Evolutionary conservation across 2,113 vertebrate genomes (phyloP).

Genomic region (Vicugna pacos): DNA sequence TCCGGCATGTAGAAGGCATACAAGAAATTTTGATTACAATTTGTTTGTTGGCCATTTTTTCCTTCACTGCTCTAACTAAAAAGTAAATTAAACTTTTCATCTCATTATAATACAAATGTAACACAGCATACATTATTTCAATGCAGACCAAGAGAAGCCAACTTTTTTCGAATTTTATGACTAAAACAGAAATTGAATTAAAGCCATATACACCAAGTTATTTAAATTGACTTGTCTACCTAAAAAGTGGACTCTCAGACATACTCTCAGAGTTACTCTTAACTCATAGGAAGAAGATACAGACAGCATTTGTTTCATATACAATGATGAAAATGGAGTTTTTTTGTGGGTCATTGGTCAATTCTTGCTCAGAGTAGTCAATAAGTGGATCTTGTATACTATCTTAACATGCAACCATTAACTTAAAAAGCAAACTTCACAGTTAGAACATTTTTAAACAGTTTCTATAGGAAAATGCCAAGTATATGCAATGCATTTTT

Average conservation of each 20-base stretch:
- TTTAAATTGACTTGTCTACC: constrained; percentile 34
- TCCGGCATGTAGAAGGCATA: neutral
- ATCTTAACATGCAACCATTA: neutral
- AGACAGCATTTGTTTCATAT: constrained; percentile 39
- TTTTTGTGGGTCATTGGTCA: constrained; percentile 18
- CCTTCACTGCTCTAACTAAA: constrained; percentile 40
- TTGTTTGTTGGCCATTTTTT: neutral
- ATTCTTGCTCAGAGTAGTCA: neutral
- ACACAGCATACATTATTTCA: neutral
- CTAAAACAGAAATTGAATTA: constrained; percentile 32
- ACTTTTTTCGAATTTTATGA: neutral
- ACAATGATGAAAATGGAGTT: neutral
- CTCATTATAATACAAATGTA: constrained; percentile 12
- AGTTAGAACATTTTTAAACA: constrained; percentile 32
- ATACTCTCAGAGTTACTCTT: neutral
- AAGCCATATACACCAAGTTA: constrained; percentile 30
- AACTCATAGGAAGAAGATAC: constrained; percentile 42
- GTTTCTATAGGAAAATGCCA: constrained; percentile 13
- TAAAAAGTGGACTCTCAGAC: neutral
- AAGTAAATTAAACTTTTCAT: constrained; percentile 3
- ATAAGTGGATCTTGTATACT: neutral
- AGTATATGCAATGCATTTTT: constrained; percentile 8
- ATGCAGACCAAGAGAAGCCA: neutral
- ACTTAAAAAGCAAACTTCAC: neutral
- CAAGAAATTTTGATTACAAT: neutral